phyloP scores from a whole-genome alignment of 2,797 vertebrate species.

The Sebastes jordani region DNA sequence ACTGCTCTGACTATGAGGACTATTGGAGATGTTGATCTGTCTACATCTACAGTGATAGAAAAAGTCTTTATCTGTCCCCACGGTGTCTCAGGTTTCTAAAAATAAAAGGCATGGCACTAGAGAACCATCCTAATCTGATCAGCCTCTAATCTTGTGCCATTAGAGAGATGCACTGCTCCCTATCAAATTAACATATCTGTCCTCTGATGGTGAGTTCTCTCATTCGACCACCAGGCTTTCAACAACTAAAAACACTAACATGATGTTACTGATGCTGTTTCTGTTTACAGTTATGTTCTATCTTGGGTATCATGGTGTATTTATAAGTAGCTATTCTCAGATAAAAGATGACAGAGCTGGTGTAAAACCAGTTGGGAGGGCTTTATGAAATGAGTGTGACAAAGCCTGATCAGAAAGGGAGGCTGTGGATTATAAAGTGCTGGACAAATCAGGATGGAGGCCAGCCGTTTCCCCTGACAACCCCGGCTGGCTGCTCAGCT shows the following conservation, averaged over 20 bases:
- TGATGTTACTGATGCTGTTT: background rate
- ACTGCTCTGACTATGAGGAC: slow-evolving; percentile 3
- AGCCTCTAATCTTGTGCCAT: slow-evolving; percentile 76
- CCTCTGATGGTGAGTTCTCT: slow-evolving; percentile 35
- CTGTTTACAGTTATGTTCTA: slow-evolving; percentile 13
- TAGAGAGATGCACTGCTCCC: slow-evolving; percentile 68
- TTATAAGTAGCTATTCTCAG: slow-evolving; percentile 34
- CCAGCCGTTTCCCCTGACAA: slow-evolving; percentile 60
- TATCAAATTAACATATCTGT: slow-evolving; percentile 76
- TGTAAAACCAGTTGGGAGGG: slow-evolving; percentile 45
- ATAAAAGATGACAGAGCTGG: slow-evolving; percentile 40
- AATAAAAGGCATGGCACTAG: slow-evolving; percentile 77
- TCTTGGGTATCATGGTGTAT: slow-evolving; percentile 21
- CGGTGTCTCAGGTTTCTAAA: slow-evolving; percentile 75
- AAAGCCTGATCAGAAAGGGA: slow-evolving; percentile 45
- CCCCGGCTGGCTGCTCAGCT: slow-evolving; percentile 34
- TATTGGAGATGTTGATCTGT: slow-evolving; percentile 24
- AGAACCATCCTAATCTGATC: slow-evolving; percentile 78
- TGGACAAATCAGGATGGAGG: slow-evolving; percentile 47
- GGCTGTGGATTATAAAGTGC: slow-evolving; percentile 60
- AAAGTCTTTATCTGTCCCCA: slow-evolving; percentile 42
- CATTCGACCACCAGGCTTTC: slow-evolving; percentile 22
- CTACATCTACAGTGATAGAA: slow-evolving; percentile 37
- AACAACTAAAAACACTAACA: slow-evolving; percentile 7
- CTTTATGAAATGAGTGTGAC: slow-evolving; percentile 52